Evolutionary conservation across 2,797 vertebrate genomes (phyloP), one percentile per base, ranked within the genome.

Genomic region (Bucorvus abyssinicus): DNA sequence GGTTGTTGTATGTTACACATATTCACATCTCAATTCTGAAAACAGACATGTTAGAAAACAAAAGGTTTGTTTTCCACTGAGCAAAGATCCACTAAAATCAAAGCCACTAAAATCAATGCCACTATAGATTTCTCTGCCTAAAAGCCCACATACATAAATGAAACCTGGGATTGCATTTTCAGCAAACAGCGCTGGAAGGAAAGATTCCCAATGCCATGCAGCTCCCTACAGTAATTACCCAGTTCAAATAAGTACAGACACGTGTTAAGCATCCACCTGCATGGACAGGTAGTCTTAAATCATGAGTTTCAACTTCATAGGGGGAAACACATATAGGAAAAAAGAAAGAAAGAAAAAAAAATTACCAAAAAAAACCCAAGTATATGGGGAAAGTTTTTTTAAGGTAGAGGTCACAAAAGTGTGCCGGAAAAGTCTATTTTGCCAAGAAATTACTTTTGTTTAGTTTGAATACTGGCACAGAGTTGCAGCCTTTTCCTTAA

Each of bases 381-480:
- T n/a, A n/a, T n/a, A n/a, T n/a, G n/a, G n/a, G n/a, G n/a, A n/a
- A n/a, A n/a, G n/a, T n/a, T n/a, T n/a, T n/a, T n/a, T n/a, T n/a
- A 73, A 75, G 27, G 50, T 10, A 55, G 15, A 86, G 44, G 13
- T 78, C 61, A 81, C 22, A 15, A 49, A 76, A 93, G 9, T 3
- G 0, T 4, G 3, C 4, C 29, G 2, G 3, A 53, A 2, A 87
- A 56, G 18, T 1, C 32, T 61, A 38, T 32, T 61, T 69, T 53
- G n/a, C 14, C 27, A 65, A 55, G 2, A 84, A 79, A 32, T 29
- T 50, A 42, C 12, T 90, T 85, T 20, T 68, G 20, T 16, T 73
- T 32, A 50, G 32, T 64, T 81, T 65, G 38, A 59, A 60, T 65
- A 21, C 13, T 29, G 40, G 32, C 21, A 71, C 1, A 42, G 27